A percentile compares a stretch with the other conserved stretches of the same genome.
phyloP scores from a whole-genome alignment of 2,888 invertebrate species.

The Pantelozetes paolii region DNA sequence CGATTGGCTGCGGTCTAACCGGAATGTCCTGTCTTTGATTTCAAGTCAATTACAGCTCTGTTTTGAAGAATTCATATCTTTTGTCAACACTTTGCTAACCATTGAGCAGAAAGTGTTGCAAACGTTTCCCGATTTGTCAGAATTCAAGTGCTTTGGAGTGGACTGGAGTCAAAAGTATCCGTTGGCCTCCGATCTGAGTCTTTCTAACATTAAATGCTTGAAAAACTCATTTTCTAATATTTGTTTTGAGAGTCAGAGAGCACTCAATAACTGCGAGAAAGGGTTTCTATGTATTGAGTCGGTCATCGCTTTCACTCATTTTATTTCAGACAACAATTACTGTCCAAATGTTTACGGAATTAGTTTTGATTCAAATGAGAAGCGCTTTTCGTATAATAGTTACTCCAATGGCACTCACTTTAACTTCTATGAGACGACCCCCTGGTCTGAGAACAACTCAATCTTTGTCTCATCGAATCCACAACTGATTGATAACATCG shows the following conservation, averaged over 20 bases:
- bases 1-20: slow-evolving; percentile 77
- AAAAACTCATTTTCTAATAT: background rate
- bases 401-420: slow-evolving; percentile 23
- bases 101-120: slow-evolving; percentile 32
- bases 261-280: slow-evolving; percentile 31
- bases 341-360: slow-evolving; percentile 31
- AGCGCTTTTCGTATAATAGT: slow-evolving; percentile 12
- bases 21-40: slow-evolving; percentile 60
- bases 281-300: slow-evolving; percentile 38
- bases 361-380: slow-evolving; percentile 9
- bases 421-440: background rate
- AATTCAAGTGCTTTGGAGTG: slow-evolving; percentile 33
- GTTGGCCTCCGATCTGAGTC: slow-evolving; percentile 47
- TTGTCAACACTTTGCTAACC: slow-evolving; percentile 33
- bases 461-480: slow-evolving; percentile 4
- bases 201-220: slow-evolving; percentile 43
- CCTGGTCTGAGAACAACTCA: slow-evolving; percentile 23
- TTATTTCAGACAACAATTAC: background rate
- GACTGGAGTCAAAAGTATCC: slow-evolving; percentile 47
- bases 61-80: slow-evolving; percentile 42
- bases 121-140: slow-evolving; percentile 3
- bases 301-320: slow-evolving; percentile 36
- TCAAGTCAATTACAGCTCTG: slow-evolving; percentile 50
- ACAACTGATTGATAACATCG: background rate
- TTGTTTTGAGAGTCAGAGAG: background rate